These are phyloP conservation scores for Drepana arcuata DNA, from an alignment of 1,140 invertebrate species.

Conservation along the genomic window DNA sequence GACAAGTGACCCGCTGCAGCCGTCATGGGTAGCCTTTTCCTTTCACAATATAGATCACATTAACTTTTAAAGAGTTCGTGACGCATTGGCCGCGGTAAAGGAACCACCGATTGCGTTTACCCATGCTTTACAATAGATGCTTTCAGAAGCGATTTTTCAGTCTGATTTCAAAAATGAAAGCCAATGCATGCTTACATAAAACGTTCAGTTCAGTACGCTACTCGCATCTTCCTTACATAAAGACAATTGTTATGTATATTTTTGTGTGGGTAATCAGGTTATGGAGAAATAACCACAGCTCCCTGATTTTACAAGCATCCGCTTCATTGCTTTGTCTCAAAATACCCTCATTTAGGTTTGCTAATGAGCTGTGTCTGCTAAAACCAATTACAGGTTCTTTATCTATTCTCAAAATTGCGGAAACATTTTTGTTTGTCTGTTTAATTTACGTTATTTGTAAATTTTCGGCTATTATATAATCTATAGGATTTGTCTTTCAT, in stretches of 20 bases:
- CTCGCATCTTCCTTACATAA: conserved; percentile 12
- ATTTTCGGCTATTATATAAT: too few relatives aligned
- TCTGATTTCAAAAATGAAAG: conserved; percentile 22
- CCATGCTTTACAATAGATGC: conserved; percentile 17
- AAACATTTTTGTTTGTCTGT: too few relatives aligned
- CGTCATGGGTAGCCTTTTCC: conserved; percentile 11
- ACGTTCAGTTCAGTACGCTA: conserved; percentile 7
- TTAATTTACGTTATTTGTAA: too few relatives aligned
- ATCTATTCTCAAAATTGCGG: too few relatives aligned
- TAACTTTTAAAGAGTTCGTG: conserved; percentile 2
- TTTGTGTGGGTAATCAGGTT: too few relatives aligned
- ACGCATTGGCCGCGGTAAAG: conserved; percentile 8
- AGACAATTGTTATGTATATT: conserved; percentile 6
- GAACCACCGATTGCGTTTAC: conserved; percentile 11
- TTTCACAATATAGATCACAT: neutral
- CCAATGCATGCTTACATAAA: conserved; percentile 10
- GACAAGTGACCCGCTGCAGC: conserved; percentile 22
- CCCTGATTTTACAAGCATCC: too few relatives aligned
- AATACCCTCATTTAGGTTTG: too few relatives aligned
- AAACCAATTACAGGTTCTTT: too few relatives aligned
- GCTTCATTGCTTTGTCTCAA: too few relatives aligned
- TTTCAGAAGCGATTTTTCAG: conserved; percentile 27
- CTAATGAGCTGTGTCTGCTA: too few relatives aligned
- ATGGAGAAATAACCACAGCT: too few relatives aligned
- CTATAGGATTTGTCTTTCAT: too few relatives aligned